phyloP scores from a whole-genome alignment of 2,888 invertebrate genomes.

The Netelia fuscicornis region DNA sequence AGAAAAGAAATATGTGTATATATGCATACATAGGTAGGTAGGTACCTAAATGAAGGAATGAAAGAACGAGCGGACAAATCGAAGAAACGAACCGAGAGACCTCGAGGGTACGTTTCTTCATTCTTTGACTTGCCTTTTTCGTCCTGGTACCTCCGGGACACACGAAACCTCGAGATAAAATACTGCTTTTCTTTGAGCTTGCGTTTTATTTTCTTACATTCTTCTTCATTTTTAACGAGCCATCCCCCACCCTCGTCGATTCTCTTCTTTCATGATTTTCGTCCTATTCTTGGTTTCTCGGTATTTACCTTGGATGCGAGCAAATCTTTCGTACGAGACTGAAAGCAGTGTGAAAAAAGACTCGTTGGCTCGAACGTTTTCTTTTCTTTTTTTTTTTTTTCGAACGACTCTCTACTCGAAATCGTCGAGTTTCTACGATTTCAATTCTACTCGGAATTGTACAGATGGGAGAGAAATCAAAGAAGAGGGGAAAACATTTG shows the following conservation, averaged over 20 bases:
- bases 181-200: slow-evolving; percentile 20
- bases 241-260: slow-evolving; percentile 5
- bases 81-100: slow-evolving; percentile 25
- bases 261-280: slow-evolving; percentile 48
- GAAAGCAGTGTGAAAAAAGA: slow-evolving; percentile 32
- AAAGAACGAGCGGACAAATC: slow-evolving; percentile 71
- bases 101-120: slow-evolving; percentile 21
- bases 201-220: slow-evolving; percentile 16
- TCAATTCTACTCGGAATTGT: too few species aligned
- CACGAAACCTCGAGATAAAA: slow-evolving; percentile 32
- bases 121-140: slow-evolving; percentile 22
- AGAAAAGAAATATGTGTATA: slow-evolving; percentile 37
- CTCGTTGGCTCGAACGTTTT: neutral
- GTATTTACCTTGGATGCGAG: slow-evolving; percentile 32
- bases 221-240: slow-evolving; percentile 18
- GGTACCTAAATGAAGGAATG: slow-evolving; percentile 1
- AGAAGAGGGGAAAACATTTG: too few species aligned
- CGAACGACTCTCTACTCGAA: neutral
- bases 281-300: slow-evolving; percentile 42
- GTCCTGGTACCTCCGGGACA: neutral
- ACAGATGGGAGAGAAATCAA: too few species aligned
- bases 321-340: neutral
- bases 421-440: too few species aligned
- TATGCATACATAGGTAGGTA: neutral
- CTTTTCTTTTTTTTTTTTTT: neutral